Conservation (phyloP, 2,797 vertebrate genomes). For the Taenioides sp. region DNA sequence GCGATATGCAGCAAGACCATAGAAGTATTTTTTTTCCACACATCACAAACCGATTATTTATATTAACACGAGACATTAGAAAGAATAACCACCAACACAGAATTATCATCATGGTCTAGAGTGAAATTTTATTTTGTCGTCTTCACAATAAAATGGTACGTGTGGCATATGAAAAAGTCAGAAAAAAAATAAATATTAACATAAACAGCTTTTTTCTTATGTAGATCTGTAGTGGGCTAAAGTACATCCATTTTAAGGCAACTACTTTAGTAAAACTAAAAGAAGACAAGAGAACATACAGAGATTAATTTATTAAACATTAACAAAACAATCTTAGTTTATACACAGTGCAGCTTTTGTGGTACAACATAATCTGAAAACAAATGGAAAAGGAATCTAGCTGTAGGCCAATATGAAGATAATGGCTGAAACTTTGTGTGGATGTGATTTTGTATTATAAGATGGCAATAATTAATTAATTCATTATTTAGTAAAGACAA, state of each 20-base stretch:
- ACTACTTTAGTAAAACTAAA: neutral
- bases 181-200: neutral
- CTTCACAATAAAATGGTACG: too few species aligned
- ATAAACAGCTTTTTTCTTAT: neutral
- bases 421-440: neutral
- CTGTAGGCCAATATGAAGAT: neutral
- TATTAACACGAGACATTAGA: too few species aligned
- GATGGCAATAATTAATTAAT: neutral
- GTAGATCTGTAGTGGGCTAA: neutral
- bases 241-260: neutral
- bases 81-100: neutral
- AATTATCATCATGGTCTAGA: neutral
- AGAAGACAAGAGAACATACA: neutral
- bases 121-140: neutral
- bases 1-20: neutral
- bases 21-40: too few species aligned
- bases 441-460: neutral
- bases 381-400: neutral
- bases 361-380: neutral
- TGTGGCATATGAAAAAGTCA: neutral
- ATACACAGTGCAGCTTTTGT: neutral
- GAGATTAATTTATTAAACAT: neutral
- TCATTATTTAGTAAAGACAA: neutral
- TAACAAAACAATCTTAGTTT: neutral
- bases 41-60: too few species aligned